A percentile compares a stretch with the other conserved stretches of the same genome.
phyloP scores from a whole-genome alignment of 2,113 vertebrate species.

The Pomatorhinus ruficollis region DNA sequence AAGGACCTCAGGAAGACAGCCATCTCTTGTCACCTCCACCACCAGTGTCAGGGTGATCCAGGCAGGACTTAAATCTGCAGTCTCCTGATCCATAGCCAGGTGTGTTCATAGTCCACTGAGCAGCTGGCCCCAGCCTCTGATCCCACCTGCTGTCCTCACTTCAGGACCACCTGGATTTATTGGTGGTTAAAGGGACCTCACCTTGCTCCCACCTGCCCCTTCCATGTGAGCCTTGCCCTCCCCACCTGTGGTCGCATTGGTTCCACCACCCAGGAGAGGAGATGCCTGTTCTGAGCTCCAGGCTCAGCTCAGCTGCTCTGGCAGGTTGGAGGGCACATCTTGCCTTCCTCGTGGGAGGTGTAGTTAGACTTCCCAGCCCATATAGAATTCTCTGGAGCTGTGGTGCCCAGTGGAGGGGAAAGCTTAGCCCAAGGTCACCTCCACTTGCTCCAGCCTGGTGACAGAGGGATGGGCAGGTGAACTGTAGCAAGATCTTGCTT shows the following conservation, averaged over 20 bases:
- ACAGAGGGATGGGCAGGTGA: not conserved
- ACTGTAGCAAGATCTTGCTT: not conserved
- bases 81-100: conserved; percentile 61
- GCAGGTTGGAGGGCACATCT: not conserved
- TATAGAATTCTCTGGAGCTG: not conserved
- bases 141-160: not conserved
- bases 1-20: not conserved
- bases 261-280: not conserved
- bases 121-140: not conserved
- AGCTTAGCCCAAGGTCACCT: not conserved
- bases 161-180: not conserved
- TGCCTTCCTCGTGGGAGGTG: no score
- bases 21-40: not conserved
- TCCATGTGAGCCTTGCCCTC: not conserved
- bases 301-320: not conserved
- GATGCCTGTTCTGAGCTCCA: no score
- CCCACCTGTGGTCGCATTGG: not conserved
- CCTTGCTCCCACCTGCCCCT: not conserved
- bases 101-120: conserved; percentile 20
- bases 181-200: not conserved
- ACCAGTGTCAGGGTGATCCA: not conserved
- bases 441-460: not conserved
- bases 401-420: no score
- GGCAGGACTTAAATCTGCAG: conserved; percentile 72
- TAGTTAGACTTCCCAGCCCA: not conserved